phyloP scores from a whole-genome alignment of 2,113 vertebrate genomes.

The Bagarius yarrelli region DNA sequence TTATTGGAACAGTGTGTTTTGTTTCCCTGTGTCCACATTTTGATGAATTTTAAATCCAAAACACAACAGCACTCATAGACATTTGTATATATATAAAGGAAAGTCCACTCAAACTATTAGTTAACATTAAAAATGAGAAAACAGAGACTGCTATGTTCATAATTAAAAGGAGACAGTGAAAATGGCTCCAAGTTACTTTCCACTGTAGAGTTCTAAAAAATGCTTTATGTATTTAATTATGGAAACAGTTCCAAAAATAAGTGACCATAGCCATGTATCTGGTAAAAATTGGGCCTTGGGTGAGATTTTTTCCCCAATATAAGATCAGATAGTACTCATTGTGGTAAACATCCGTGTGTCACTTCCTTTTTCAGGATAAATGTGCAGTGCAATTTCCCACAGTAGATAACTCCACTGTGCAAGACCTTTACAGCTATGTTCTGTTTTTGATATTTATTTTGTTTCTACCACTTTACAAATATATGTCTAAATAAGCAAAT shows the following conservation, averaged over 20 bases:
- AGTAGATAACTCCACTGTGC: constrained; percentile 23
- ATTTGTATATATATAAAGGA: constrained; percentile 7
- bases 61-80: not conserved
- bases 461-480: not conserved
- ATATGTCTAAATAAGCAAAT: not conserved
- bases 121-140: constrained; percentile 4
- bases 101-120: not conserved
- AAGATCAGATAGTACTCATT: constrained; percentile 64
- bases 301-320: constrained; percentile 63
- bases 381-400: constrained; percentile 55
- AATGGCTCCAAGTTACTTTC: constrained; percentile 6
- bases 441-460: not conserved
- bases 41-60: not conserved
- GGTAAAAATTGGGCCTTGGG: not conserved
- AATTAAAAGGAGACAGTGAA: constrained; percentile 1
- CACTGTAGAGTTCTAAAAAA: constrained; percentile 8
- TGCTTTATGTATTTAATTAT: constrained; percentile 13
- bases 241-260: constrained; percentile 20
- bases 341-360: constrained; percentile 65
- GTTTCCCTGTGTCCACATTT: too few relatives aligned
- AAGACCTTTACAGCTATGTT: constrained; percentile 6
- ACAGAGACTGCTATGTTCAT: not conserved
- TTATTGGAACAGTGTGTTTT: too few relatives aligned
- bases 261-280: not conserved
- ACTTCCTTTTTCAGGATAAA: constrained; percentile 60